Conservation (phyloP, 1,140 invertebrate genomes). For the Tetraneura akinire region DNA sequence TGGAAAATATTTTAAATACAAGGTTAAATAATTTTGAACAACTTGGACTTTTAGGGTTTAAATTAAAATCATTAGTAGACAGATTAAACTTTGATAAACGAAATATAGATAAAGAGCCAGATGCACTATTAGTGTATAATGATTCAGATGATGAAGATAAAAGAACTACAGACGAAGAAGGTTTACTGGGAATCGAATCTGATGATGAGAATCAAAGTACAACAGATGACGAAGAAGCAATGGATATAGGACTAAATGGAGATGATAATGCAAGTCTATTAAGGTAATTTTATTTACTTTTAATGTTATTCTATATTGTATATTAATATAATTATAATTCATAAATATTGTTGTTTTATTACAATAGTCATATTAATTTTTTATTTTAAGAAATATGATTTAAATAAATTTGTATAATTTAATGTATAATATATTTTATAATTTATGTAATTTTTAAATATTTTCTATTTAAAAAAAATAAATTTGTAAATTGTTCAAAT, state of each 20-base stretch:
- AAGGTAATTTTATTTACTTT: conserved; percentile 13
- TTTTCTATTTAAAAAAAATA: conserved; percentile 16
- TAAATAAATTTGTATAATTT: background rate
- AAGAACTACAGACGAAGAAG: conserved; percentile 40
- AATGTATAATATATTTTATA: conserved; percentile 1
- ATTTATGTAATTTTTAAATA: background rate
- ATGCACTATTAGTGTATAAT: conserved; percentile 23
- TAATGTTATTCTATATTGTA: conserved; percentile 17
- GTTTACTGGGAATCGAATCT: conserved; percentile 10
- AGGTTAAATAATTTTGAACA: conserved; percentile 45
- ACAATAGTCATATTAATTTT: conserved; percentile 5
- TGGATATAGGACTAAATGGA: conserved; percentile 42
- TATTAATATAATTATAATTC: background rate
- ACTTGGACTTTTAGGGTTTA: conserved; percentile 41
- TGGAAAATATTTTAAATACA: conserved; percentile 34
- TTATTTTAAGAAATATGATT: background rate
- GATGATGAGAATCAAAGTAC: conserved; percentile 14
- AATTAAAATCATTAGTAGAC: conserved; percentile 34
- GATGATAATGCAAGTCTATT: background rate
- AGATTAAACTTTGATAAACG: conserved; percentile 18
- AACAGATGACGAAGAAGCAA: conserved; percentile 36
- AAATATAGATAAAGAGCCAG: conserved; percentile 37
- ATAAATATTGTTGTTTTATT: conserved; percentile 3
- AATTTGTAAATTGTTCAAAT: conserved; percentile 31
- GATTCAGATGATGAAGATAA: conserved; percentile 47